Evolutionary conservation across 2,888 invertebrate species (phyloP).

Genomic region (Opisthograptis luteolata): DNA sequence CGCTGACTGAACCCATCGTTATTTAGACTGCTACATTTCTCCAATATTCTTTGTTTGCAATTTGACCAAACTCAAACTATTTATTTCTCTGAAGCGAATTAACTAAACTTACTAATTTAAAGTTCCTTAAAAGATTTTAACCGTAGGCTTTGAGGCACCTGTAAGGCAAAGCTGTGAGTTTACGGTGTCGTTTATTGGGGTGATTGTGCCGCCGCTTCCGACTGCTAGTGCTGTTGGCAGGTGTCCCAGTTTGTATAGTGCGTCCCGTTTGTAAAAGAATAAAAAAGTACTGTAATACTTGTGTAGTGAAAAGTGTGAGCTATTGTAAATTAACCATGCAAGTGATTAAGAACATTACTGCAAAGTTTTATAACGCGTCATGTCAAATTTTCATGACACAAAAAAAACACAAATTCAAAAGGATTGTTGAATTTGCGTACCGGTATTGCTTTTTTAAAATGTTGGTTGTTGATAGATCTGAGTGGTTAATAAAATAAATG

Average conservation of each 20-base stretch:
- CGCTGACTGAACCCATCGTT: too few species aligned
- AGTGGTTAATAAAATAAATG: too few species aligned
- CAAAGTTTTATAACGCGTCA: too few species aligned
- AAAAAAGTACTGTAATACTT: neutral
- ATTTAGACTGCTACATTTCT: too few species aligned
- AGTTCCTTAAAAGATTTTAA: slow-evolving; percentile 33
- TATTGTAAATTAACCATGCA: too few species aligned
- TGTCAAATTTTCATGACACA: too few species aligned
- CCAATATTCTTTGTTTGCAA: neutral
- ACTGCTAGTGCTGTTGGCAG: slow-evolving; percentile 13
- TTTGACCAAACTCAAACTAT: neutral
- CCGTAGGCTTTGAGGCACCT: slow-evolving; percentile 36
- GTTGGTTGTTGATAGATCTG: too few species aligned
- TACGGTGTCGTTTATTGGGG: slow-evolving; percentile 18
- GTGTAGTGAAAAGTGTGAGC: too few species aligned
- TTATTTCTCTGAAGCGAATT: slow-evolving; percentile 3
- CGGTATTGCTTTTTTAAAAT: too few species aligned
- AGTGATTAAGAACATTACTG: too few species aligned
- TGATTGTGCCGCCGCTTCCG: slow-evolving; percentile 20
- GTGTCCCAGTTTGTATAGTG: neutral
- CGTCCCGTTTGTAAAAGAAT: neutral
- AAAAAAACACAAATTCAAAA: too few species aligned
- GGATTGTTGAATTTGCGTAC: too few species aligned
- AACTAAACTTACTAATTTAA: slow-evolving; percentile 30
- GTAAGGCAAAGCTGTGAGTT: slow-evolving; percentile 33